These are phyloP conservation scores for Scleropages formosus DNA, from an alignment of 2,797 vertebrate genomes.

Conservation along the genomic window DNA sequence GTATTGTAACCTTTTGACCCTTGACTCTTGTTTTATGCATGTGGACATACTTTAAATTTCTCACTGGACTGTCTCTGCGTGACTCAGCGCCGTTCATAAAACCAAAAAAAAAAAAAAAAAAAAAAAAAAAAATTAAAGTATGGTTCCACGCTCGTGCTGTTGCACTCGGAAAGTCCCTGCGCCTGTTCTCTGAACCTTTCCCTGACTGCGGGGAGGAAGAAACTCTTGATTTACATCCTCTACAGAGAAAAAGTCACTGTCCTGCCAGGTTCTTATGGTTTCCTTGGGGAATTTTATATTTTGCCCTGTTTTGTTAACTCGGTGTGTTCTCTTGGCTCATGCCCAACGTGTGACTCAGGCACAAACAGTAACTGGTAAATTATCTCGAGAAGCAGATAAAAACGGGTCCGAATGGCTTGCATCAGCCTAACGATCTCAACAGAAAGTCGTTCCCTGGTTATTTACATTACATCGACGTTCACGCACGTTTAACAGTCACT, in stretches of 20 bases:
- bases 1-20: too few relatives aligned
- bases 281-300: not conserved
- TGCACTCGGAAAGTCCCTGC: conserved; percentile 9
- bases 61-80: not conserved
- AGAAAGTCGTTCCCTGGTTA: too few relatives aligned
- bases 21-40: too few relatives aligned
- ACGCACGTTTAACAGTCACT: too few relatives aligned
- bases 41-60: too few relatives aligned
- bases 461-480: too few relatives aligned
- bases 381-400: not conserved
- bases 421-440: not conserved
- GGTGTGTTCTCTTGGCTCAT: not conserved
- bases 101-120: too few relatives aligned
- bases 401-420: not conserved
- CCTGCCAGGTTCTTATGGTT: conserved; percentile 7
- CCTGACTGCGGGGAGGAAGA: not conserved
- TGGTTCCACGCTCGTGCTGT: not conserved
- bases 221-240: not conserved
- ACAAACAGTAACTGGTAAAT: conserved; percentile 8
- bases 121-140: too few relatives aligned
- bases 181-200: conserved; percentile 9
- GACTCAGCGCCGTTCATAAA: too few relatives aligned
- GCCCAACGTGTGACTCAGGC: conserved; percentile 5
- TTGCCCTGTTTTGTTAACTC: not conserved
- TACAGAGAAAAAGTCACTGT: not conserved